Percentiles rank a stretch among this genome's conserved stretches.
Conservation (phyloP, 92 coral and sea anemone species). For the Muricea muricata region DNA sequence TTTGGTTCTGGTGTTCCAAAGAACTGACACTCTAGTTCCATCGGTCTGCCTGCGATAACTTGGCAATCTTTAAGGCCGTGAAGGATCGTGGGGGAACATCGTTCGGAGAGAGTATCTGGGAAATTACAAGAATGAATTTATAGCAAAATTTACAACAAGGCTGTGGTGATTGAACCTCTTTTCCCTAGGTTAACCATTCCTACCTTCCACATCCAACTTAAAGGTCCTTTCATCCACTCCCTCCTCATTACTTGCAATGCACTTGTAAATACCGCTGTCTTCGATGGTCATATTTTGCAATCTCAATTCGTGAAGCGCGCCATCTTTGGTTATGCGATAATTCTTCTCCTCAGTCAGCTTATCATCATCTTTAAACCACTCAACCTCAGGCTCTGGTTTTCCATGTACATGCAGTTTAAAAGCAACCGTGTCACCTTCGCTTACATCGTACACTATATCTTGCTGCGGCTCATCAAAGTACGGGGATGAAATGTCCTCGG, state of each 20-base stretch:
- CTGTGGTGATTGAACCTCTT: no score
- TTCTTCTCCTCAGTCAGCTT: conserved; percentile 30
- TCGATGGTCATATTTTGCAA: conserved; percentile 24
- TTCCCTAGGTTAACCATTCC: no score
- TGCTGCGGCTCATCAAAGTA: conserved; percentile 38
- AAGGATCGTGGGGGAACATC: conserved; percentile 37
- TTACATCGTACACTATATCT: conserved; percentile 59
- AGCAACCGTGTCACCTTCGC: conserved; percentile 75
- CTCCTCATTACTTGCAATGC: conserved; percentile 82
- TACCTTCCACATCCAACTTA: conserved; percentile 89
- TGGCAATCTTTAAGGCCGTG: conserved; percentile 26
- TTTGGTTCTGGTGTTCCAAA: conserved; percentile 85
- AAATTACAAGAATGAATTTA: not conserved
- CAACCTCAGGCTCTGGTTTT: conserved; percentile 85
- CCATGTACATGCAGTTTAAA: conserved; percentile 78
- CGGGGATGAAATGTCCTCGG: not conserved
- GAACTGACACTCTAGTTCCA: conserved; percentile 42
- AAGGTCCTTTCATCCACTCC: conserved; percentile 86
- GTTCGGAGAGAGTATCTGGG: conserved; percentile 30
- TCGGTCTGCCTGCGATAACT: conserved; percentile 36
- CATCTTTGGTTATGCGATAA: conserved; percentile 15
- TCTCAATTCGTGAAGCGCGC: conserved; percentile 36
- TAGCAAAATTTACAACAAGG: not conserved
- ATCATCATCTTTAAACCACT: conserved; percentile 84
- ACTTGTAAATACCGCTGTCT: conserved; percentile 90